Conservation (phyloP, 1,140 invertebrate species). For the fruit fly (Drosophila melanogaster) region DNA sequence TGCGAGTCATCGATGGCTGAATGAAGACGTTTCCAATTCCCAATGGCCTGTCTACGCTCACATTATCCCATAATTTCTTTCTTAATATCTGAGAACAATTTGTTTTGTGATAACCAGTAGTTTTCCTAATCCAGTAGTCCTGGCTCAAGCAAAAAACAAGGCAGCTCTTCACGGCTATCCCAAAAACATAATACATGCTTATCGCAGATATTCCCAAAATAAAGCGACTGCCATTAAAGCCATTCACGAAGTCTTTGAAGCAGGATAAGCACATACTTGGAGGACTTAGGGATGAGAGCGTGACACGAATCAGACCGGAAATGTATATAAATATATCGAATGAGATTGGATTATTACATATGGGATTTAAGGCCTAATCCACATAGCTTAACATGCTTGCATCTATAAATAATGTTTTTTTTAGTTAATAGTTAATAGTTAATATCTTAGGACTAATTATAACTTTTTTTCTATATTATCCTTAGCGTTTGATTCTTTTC, state of each 20-base stretch:
- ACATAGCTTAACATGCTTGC: no score
- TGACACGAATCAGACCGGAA: constrained; percentile 16
- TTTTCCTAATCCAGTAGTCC: constrained; percentile 32
- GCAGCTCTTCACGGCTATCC: constrained; percentile 29
- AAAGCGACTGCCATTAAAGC: constrained; percentile 44
- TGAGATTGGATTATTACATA: not conserved
- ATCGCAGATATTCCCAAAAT: constrained; percentile 60
- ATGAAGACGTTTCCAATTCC: constrained; percentile 34
- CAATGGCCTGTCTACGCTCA: constrained; percentile 16
- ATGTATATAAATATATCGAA: not conserved
- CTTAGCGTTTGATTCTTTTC: no score
- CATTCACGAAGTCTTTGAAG: constrained; percentile 57
- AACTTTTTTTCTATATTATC: no score
- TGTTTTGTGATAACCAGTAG: constrained; percentile 17
- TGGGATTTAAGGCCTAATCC: not conserved
- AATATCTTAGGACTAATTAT: no score
- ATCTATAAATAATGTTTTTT: no score
- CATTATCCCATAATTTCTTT: constrained; percentile 37
- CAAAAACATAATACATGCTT: constrained; percentile 60
- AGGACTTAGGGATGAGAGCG: constrained; percentile 14
- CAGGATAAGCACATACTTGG: constrained; percentile 22
- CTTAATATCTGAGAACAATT: constrained; percentile 41
- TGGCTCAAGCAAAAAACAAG: not conserved
- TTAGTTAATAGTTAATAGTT: no score
- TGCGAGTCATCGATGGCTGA: constrained; percentile 31